Percentiles rank a stretch among this genome's conserved stretches.
Evolutionary conservation across 2,797 vertebrate genomes (phyloP).

Genomic region (Coccyzus lansbergi): DNA sequence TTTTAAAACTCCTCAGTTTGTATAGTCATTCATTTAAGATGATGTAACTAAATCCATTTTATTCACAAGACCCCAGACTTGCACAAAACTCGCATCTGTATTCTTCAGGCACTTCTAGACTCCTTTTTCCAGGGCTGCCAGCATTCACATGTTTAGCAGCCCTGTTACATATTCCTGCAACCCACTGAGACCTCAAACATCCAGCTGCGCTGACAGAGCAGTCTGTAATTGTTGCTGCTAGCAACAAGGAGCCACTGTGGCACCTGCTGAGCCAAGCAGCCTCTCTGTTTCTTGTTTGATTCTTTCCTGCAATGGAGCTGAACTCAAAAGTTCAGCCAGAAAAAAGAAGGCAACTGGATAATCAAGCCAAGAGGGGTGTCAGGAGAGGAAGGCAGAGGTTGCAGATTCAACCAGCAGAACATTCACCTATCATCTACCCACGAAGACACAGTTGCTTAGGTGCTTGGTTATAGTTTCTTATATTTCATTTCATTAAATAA

Average conservation of each 20-base stretch:
- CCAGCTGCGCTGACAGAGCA: background rate
- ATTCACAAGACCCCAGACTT: background rate
- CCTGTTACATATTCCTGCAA: background rate
- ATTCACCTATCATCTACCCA: background rate
- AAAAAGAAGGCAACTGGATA: background rate
- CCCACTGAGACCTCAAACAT: background rate
- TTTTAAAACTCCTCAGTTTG: background rate
- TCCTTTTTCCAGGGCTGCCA: background rate
- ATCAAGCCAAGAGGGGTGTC: background rate
- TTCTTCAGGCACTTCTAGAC: background rate
- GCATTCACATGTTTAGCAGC: background rate
- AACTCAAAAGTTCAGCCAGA: background rate
- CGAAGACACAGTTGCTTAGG: background rate
- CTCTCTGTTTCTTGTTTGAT: background rate
- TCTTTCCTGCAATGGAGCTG: background rate
- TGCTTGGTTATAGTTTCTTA: background rate
- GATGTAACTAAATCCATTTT: background rate
- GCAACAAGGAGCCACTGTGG: background rate
- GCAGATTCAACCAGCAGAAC: background rate
- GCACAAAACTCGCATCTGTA: background rate
- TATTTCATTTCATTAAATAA: background rate
- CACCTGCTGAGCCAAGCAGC: constrained; percentile 6
- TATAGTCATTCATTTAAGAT: background rate
- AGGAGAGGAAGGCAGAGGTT: background rate
- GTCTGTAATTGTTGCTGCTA: constrained; percentile 26